Base-by-base conservation (phyloP, 2,113 vertebrate genomes). In the Motacilla tschutschensis region DNA sequence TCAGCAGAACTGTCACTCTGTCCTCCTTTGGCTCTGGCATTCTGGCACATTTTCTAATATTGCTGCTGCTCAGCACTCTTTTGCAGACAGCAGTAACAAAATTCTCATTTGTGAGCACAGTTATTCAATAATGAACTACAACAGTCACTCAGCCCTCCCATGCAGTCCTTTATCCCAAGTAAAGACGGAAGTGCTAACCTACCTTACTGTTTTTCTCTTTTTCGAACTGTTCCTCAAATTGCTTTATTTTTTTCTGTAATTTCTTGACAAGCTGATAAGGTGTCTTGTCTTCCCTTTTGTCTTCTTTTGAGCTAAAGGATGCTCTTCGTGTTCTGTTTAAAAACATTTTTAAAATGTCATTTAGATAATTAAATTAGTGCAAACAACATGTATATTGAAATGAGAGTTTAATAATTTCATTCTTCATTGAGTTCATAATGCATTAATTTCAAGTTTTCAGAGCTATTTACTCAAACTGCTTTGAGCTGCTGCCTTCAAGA, bases 191-290 rank as follows among this genome's bases (percentile, higher is more conserved):
- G 26, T 48, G 64, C 21, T 65, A 92, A 87, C 89, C 82, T 87
- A 99, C 98, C 97, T 98, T 99, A 72, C 98, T 98, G 95, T 99
- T 99, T 89, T 97, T 98, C 93, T 99, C 98, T 82, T 98, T 99
- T 96, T 99, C 98, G 97, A 99, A 99, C 62, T 99, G 99, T 93
- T 99, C 99, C 64, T 99, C 99, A 96, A 99, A 99, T 93, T 99
- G 98, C 71, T 98, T 99, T 78, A 99, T 99, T 96, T 99, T 99
- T 96, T 99, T 99, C 94, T 99, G 99, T 72, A 99, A 97, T 95
- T 99, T 99, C 96, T 98, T 99, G 88, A 98, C 98, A 95, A 99
- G 97, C 79, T 99, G 98, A 93, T 99, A 98, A 20, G 98, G 98
- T 86, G 98, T 97, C 17, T 97, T 97, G 53, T 98, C 98, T 94